phyloP scores from a whole-genome alignment of 2,797 vertebrate species.

The Enteromius argenteus region DNA sequence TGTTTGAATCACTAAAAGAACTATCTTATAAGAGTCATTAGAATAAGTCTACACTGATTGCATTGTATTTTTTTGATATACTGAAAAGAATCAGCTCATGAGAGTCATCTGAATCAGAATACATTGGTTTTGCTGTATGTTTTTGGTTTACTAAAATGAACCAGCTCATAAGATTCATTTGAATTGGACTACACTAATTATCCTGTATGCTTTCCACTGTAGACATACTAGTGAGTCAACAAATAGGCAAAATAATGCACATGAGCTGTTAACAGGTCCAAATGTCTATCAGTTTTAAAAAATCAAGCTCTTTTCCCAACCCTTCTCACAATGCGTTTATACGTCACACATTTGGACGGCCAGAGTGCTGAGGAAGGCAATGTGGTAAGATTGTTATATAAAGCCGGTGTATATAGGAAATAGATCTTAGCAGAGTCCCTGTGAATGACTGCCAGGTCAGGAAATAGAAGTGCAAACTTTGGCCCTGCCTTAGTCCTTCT shows the following conservation, averaged over 20 bases:
- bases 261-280: background rate
- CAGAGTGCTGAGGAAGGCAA: constrained; percentile 77
- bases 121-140: background rate
- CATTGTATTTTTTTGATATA: background rate
- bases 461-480: constrained; percentile 91
- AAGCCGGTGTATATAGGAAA: constrained; percentile 90
- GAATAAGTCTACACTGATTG: background rate
- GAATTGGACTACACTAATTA: background rate
- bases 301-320: background rate
- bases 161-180: background rate
- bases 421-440: constrained; percentile 90
- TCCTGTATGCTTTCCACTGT: background rate
- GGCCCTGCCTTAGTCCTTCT: constrained; percentile 83
- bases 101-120: background rate
- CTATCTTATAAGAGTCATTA: background rate
- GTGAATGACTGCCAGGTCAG: constrained; percentile 91
- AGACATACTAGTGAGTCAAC: background rate
- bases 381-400: constrained; percentile 90
- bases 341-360: background rate
- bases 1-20: background rate
- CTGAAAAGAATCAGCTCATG: background rate
- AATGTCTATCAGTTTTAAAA: background rate
- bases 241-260: background rate
- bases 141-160: background rate
- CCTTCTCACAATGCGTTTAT: background rate